Percentiles rank a stretch among this genome's conserved stretches.
Evolutionary conservation across 2,797 vertebrate genomes (phyloP).

Genomic region (Hydrophis major): DNA sequence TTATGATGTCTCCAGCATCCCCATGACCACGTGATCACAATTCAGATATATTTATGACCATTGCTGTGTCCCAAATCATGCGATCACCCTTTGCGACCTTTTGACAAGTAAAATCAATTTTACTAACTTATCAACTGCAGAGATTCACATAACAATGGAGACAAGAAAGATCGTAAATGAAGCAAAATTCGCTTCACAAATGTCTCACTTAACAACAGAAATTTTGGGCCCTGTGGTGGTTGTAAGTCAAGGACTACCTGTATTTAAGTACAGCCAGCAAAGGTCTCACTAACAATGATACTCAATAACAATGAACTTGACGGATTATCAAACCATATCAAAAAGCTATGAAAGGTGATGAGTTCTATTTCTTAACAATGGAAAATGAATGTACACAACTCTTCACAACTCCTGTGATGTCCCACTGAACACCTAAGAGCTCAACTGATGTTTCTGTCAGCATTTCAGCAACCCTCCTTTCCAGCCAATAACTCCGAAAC

Average conservation of each 20-base stretch:
- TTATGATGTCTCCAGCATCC: neutral
- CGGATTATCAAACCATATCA: neutral
- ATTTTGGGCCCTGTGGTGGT: neutral
- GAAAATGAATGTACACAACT: neutral
- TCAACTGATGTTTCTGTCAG: neutral
- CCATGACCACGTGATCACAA: neutral
- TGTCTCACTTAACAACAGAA: neutral
- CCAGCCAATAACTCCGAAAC: too few relatives aligned
- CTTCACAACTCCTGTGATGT: neutral
- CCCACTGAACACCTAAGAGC: neutral
- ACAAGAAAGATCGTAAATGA: neutral
- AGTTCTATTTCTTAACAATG: neutral
- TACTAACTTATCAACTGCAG: neutral
- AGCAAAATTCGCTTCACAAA: neutral
- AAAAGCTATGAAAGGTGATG: neutral
- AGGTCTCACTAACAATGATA: neutral
- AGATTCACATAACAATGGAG: neutral
- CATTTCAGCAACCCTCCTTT: too few relatives aligned
- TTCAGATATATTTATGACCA: neutral
- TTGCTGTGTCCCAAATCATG: neutral
- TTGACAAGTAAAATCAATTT: neutral
- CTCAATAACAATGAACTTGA: neutral
- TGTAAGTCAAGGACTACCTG: neutral
- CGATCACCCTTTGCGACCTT: neutral
- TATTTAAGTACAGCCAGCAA: neutral